phyloP scores from a whole-genome alignment of 2,888 invertebrate species.

The Sarcophaga variegata region DNA sequence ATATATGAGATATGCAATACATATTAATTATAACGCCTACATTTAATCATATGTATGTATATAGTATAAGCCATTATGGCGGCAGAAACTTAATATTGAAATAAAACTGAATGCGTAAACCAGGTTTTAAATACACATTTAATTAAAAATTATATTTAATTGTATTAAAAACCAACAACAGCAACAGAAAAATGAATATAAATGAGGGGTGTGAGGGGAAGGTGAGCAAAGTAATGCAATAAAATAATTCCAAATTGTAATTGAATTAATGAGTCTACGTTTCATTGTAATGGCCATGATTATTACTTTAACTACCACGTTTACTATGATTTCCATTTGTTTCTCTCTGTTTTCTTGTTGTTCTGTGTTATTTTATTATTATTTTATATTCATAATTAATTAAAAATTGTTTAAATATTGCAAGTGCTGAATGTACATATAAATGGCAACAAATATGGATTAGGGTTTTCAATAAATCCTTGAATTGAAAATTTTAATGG shows the following conservation, averaged over 20 bases:
- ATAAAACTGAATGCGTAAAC: background rate
- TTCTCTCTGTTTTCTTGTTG: no score
- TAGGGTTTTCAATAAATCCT: background rate
- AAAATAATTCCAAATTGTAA: no score
- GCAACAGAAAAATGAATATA: no score
- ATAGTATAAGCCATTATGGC: no score
- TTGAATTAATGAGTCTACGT: no score
- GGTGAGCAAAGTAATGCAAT: no score
- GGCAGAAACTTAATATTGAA: no score
- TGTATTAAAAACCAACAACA: no score
- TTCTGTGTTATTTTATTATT: background rate
- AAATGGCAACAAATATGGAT: background rate
- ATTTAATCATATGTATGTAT: no score
- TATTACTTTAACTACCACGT: background rate
- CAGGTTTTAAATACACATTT: background rate
- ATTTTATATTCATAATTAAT: background rate
- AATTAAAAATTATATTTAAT: background rate
- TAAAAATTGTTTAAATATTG: background rate
- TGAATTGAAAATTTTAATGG: background rate
- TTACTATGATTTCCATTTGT: background rate
- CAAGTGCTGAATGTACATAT: background rate
- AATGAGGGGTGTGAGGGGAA: no score
- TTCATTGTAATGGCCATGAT: background rate
- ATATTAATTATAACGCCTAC: no score
- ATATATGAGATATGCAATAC: no score